phyloP scores from a whole-genome alignment of 2,113 vertebrate species.

The Alligator sinensis region DNA sequence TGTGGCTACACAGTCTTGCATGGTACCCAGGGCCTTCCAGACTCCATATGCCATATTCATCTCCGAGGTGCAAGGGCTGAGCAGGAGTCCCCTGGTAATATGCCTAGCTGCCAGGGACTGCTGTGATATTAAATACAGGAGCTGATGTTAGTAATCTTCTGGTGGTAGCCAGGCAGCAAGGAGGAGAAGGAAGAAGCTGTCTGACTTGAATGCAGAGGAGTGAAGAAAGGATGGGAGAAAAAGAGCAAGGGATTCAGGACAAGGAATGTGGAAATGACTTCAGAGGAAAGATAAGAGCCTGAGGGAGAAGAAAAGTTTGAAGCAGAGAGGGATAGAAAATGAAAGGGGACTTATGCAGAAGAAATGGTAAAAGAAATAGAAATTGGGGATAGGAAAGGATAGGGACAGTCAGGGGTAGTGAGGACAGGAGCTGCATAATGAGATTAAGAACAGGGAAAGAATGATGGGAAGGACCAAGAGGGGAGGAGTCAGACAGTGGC shows the following conservation, averaged over 20 bases:
- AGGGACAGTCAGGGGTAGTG: too few species aligned
- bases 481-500: neutral
- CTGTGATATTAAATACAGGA: neutral
- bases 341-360: too few species aligned
- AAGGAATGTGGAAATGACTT: neutral
- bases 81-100: too few species aligned
- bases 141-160: neutral
- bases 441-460: too few species aligned
- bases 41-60: neutral
- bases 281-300: neutral
- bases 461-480: too few species aligned
- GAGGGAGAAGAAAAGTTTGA: too few species aligned
- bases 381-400: too few species aligned
- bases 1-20: neutral
- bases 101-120: neutral
- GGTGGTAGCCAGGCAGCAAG: neutral
- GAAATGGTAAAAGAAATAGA: too few species aligned
- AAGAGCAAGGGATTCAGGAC: neutral
- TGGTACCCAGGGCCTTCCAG: neutral
- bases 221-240: neutral
- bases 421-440: too few species aligned
- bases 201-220: neutral
- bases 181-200: neutral
- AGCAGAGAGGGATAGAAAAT: too few species aligned
- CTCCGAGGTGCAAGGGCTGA: neutral